Base-by-base conservation (phyloP, 64 coral and sea anemone genomes). In the Trachythela sp. region DNA sequence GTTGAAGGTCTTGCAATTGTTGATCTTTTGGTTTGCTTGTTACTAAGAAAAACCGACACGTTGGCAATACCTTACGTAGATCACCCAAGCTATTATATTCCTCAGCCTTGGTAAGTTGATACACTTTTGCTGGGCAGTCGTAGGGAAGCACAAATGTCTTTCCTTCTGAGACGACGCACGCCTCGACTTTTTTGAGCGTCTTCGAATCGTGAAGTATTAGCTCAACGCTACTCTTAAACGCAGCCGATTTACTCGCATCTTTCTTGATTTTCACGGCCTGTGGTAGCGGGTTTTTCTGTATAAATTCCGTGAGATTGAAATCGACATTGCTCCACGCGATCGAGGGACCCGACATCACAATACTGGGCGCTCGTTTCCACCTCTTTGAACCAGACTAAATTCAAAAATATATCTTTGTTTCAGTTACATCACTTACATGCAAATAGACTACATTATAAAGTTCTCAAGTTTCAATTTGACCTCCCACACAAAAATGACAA, bases 311-410 rank as follows among this genome's bases (percentile, higher is more conserved):
- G 0, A 80, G 37, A 39, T 9, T 80, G 37, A 29, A 80, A 36
- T 80, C 75, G 27, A 80, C 75, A 18, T 80, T 80, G 30, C 75
- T 80, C 75, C 75, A 80, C 8, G 56, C 20, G 20, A 64, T 64
- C 26, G 56, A n/a, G 8, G 56, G 26, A 64, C 20, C 20, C 4
- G 56, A 64, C 56, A 64, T 64, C 2, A 20, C 56, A 5, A 64
- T n/a, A 64, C 56, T 64, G 5, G 56, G 22, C 7, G 56, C 22
- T 6, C 56, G 56, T 64, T 64, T 64, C 56, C 56, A 64, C 56
- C 26, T 20, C 26, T n/a, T 64, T 5, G 56, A 64, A 20, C 42
- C 42, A 45, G 56, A 64, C 56, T 64, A 64, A 64, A 64, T n/a
- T 64, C 8, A 20, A 64, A 64, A 64, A n/a, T 64, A n/a, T 26